Evolutionary conservation across 1,140 invertebrate genomes (phyloP), one percentile per base, ranked within the genome.

Genomic region (Armadillidium nasatum): DNA sequence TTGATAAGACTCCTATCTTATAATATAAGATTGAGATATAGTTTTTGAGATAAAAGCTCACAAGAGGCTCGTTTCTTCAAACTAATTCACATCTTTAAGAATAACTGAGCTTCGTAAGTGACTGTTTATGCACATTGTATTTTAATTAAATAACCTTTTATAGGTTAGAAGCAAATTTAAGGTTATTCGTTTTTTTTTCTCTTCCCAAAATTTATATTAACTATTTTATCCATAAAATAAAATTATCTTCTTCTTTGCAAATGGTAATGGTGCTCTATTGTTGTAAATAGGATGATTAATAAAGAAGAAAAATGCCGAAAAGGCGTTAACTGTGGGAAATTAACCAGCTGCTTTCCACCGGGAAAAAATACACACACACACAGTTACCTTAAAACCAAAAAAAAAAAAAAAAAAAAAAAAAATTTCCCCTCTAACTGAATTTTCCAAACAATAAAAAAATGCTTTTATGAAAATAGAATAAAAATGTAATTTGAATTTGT

Each of bases 211-310:
- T 60, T 60, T 60, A 60, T 60, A 60, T 60, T n/a, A 15, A 60
- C 11, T 13, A 15, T 15, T 60, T 60, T 60, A 33, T 33, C 33
- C 33, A 33, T 33, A 33, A 33, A 33, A 33, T 33, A 33, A 33
- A 33, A 33, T 60, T 60, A 60, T 60, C 4, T 60, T 60, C 50
- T 19, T 60, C 50, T 60, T 19, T 60, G 50, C 11, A 19, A 60
- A 60, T 60, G 50, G 50, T 60, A 60, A 60, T 60, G 50, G 19
- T 60, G 50, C 50, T 60, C 50, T 60, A 60, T 60, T 60, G 50
- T 60, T 60, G 50, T 60, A 60, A 60, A 60, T 60, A 60, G 7
- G 11, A n/a, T 15, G 11, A 19, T 4, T 2, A 3, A 60, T 15
- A 15, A 60, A 7, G 1, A 19, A 33, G 33, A 3, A 2, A 4